Percentiles rank a stretch among this genome's conserved stretches.
These are phyloP conservation scores for Lacerta agilis DNA, from an alignment of 2,797 vertebrate genomes.

Conservation along the genomic window DNA sequence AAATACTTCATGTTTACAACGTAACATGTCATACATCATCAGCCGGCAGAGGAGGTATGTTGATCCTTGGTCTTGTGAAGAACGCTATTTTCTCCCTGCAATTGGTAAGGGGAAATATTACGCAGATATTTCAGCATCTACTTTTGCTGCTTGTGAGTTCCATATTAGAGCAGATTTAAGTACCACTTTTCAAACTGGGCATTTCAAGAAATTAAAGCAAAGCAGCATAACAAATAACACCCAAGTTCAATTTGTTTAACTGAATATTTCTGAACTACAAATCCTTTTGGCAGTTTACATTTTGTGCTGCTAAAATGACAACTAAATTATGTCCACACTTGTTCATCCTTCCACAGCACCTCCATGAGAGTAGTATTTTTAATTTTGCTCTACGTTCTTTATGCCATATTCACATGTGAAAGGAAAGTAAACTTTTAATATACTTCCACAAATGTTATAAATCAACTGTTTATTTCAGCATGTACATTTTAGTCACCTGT, in stretches of 20 bases:
- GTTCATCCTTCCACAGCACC: background rate
- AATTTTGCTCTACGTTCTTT: background rate
- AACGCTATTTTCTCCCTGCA: slow-evolving; percentile 99
- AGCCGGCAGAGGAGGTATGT: slow-evolving; percentile 95
- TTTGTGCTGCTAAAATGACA: background rate
- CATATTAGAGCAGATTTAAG: background rate
- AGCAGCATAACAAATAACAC: background rate
- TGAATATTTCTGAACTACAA: background rate
- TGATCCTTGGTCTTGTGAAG: slow-evolving; percentile 97
- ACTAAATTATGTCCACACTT: background rate
- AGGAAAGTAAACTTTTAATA: background rate
- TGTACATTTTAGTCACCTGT: background rate
- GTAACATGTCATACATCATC: slow-evolving; percentile 92
- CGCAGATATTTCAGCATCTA: rapidly evolving
- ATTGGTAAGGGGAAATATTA: slow-evolving; percentile 36
- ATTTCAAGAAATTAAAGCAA: background rate
- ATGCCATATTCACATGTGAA: background rate
- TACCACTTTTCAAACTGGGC: background rate
- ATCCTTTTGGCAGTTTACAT: background rate
- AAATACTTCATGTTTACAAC: slow-evolving; percentile 93
- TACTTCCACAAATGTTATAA: background rate
- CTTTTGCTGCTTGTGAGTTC: background rate
- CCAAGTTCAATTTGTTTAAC: background rate
- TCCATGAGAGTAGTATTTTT: background rate
- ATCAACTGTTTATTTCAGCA: background rate